phyloP scores from a whole-genome alignment of 2,888 invertebrate species.

The Diarsia mendica region DNA sequence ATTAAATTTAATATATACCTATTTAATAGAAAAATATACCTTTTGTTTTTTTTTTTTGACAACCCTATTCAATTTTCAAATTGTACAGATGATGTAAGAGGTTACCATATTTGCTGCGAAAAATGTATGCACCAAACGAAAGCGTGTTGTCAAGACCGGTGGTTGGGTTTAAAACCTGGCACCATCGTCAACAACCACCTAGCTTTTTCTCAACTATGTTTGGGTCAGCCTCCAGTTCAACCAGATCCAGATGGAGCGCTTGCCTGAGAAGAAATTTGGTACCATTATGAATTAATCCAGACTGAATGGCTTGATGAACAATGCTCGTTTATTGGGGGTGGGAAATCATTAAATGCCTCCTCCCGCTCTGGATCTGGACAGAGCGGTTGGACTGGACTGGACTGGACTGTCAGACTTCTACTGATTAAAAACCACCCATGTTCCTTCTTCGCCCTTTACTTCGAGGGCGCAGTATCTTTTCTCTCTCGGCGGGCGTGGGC shows the following conservation, averaged over 20 bases:
- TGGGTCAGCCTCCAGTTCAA: background rate
- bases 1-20: slow-evolving; percentile 89
- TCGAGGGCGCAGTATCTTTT: too few species aligned
- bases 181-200: background rate
- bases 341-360: too few species aligned
- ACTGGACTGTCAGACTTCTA: too few species aligned
- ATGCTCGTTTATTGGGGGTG: too few species aligned
- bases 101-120: background rate
- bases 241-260: background rate
- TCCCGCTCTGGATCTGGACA: too few species aligned
- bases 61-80: slow-evolving; percentile 28
- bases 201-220: background rate
- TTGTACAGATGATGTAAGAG: background rate
- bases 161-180: background rate
- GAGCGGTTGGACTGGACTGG: too few species aligned
- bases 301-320: too few species aligned
- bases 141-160: background rate
- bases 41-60: slow-evolving; percentile 71
- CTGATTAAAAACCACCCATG: too few species aligned
- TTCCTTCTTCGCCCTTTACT: too few species aligned
- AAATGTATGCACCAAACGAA: background rate
- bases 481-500: too few species aligned
- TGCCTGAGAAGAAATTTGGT: background rate
- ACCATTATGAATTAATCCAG: background rate
- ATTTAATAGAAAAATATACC: slow-evolving; percentile 83